Percentiles rank a stretch among this genome's conserved stretches.
These are phyloP conservation scores for Cranoglanis bouderius DNA, from an alignment of 2,113 vertebrate species.

Conservation along the genomic window DNA sequence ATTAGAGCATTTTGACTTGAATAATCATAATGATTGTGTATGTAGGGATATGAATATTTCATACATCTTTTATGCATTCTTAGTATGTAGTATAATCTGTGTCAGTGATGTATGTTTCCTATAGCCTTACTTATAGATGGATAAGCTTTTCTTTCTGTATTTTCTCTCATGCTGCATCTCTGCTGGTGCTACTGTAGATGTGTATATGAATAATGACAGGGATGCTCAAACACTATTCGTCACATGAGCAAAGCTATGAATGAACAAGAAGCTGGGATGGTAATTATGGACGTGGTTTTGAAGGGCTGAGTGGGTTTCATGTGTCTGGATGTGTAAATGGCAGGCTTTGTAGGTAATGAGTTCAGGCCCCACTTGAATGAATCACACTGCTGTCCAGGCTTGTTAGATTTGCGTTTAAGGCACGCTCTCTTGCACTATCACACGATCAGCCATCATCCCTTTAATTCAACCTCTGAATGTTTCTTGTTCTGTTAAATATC, in stretches of 20 bases:
- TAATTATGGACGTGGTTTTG: constrained; percentile 22
- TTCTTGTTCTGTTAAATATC: constrained; percentile 13
- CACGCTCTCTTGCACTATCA: constrained; percentile 1
- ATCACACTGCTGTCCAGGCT: constrained; percentile 19
- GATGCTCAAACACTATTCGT: constrained; percentile 8
- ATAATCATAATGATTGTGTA: not conserved
- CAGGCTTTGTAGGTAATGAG: constrained; percentile 39
- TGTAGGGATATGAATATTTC: not conserved
- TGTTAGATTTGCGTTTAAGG: constrained; percentile 23
- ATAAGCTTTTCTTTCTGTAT: not conserved
- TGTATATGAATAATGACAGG: constrained; percentile 1
- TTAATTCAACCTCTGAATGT: constrained; percentile 3
- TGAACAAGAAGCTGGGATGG: constrained; percentile 30
- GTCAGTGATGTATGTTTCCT: not conserved
- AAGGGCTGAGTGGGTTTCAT: constrained; percentile 14
- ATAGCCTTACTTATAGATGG: not conserved
- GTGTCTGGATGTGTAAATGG: constrained; percentile 18
- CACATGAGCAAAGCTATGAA: constrained; percentile 22
- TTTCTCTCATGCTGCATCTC: not conserved
- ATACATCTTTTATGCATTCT: not conserved
- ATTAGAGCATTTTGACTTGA: not conserved
- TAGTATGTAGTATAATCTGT: not conserved
- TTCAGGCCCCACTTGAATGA: constrained; percentile 33
- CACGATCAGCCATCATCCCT: constrained; percentile 17
- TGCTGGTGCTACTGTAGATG: not conserved